These are phyloP conservation scores for Uria lomvia DNA, from an alignment of 2,113 vertebrate genomes.

Conservation along the genomic window DNA sequence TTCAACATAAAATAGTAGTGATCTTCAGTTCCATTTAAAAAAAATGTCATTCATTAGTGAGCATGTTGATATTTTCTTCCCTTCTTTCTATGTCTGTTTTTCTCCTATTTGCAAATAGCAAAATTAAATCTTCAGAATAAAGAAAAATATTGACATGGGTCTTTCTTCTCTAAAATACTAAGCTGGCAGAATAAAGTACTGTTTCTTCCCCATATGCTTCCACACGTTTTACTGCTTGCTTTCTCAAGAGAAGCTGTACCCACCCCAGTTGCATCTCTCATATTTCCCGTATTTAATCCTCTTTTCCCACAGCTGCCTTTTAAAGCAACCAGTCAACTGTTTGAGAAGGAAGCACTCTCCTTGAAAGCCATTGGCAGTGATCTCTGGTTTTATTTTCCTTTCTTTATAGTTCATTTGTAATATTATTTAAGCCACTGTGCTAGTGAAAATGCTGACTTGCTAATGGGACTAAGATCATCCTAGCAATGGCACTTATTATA, in stretches of 20 bases:
- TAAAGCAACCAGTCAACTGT: neutral
- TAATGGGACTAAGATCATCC: neutral
- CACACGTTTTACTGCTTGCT: neutral
- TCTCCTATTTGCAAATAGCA: neutral
- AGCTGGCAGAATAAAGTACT: neutral
- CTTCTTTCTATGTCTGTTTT: neutral
- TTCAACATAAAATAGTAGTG: neutral
- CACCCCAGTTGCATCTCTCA: neutral
- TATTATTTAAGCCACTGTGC: neutral
- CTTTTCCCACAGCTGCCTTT: neutral
- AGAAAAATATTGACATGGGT: neutral
- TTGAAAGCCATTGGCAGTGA: neutral
- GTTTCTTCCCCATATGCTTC: neutral
- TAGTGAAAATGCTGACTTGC: neutral
- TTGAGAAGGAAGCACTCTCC: neutral
- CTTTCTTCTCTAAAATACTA: neutral
- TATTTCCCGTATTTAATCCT: neutral
- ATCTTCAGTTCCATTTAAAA: neutral
- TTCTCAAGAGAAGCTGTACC: neutral
- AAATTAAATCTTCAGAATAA: neutral
- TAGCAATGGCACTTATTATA: neutral
- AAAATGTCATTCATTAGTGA: neutral
- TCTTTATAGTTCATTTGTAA: neutral
- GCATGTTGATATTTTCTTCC: neutral
- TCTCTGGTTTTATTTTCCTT: neutral